Conservation (phyloP, 2,888 invertebrate genomes). For the Acutogordius australiensis region DNA sequence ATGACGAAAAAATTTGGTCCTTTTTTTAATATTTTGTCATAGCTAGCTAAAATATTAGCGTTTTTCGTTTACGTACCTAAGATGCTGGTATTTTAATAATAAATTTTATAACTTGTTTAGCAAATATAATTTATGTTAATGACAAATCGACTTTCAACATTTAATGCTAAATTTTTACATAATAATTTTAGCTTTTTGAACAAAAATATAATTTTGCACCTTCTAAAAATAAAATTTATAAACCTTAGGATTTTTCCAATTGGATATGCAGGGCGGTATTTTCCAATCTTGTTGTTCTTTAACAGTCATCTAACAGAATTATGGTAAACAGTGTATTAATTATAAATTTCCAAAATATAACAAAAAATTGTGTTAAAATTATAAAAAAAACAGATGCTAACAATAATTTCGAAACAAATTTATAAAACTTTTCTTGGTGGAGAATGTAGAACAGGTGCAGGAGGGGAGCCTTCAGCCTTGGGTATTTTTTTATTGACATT, state of each 20-base stretch:
- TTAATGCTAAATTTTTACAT: too few species aligned
- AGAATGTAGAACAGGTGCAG: constrained; percentile 89
- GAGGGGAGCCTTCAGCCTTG: constrained; percentile 84
- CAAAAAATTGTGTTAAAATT: background rate
- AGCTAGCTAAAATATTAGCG: too few species aligned
- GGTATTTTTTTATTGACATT: constrained; percentile 94
- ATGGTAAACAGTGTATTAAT: background rate
- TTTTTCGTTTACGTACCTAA: too few species aligned
- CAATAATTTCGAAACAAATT: background rate
- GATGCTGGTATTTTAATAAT: too few species aligned
- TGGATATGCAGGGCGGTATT: constrained; percentile 87
- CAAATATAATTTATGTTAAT: too few species aligned
- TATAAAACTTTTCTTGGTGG: constrained; percentile 65
- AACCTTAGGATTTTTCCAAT: constrained; percentile 95
- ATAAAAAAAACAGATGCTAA: background rate
- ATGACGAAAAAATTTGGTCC: background rate
- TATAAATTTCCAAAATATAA: too few species aligned
- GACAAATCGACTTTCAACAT: too few species aligned
- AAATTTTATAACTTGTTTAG: too few species aligned
- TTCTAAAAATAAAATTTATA: constrained; percentile 7
- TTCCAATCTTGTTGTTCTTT: constrained; percentile 99
- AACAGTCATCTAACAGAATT: constrained; percentile 59
- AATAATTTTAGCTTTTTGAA: too few species aligned
- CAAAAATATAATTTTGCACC: background rate
- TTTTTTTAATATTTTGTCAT: too few species aligned